Conservation (phyloP, 2,888 invertebrate species). For the Cantharis nigra region DNA sequence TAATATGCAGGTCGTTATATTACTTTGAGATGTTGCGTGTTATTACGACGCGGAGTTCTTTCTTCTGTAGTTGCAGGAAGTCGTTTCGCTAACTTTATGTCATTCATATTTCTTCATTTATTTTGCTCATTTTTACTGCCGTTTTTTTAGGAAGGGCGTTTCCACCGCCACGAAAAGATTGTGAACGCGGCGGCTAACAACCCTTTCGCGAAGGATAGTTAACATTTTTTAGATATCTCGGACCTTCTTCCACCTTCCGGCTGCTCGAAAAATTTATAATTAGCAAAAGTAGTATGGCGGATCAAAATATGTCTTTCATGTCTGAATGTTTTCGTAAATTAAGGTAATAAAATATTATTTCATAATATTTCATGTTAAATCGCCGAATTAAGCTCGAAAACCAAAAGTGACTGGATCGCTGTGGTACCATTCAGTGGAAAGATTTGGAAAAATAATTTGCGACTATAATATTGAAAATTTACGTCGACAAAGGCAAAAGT, state of each 20-base stretch:
- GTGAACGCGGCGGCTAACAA: not conserved
- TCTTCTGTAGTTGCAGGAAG: constrained; percentile 45
- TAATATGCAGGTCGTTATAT: not conserved
- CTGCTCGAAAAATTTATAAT: not conserved
- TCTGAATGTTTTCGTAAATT: not conserved
- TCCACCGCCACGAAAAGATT: not conserved
- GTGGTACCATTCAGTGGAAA: not conserved
- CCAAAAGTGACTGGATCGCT: not conserved
- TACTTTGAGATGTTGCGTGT: constrained; percentile 44
- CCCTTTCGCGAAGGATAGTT: not conserved
- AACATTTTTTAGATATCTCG: not conserved
- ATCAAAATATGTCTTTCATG: not conserved
- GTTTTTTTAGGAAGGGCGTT: constrained; percentile 15
- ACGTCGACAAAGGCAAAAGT: not conserved
- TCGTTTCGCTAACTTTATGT: constrained; percentile 54
- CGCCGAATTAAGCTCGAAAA: not conserved
- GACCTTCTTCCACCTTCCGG: not conserved
- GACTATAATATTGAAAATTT: not conserved
- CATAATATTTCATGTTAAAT: not conserved
- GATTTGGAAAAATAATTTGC: not conserved
- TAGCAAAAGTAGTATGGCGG: not conserved
- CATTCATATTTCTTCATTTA: constrained; percentile 57
- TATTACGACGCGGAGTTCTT: constrained; percentile 49
- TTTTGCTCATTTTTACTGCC: constrained; percentile 22
- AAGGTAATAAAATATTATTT: not conserved